Base-by-base conservation (phyloP, 2,113 vertebrate species). In the Tenrec ecaudatus region DNA sequence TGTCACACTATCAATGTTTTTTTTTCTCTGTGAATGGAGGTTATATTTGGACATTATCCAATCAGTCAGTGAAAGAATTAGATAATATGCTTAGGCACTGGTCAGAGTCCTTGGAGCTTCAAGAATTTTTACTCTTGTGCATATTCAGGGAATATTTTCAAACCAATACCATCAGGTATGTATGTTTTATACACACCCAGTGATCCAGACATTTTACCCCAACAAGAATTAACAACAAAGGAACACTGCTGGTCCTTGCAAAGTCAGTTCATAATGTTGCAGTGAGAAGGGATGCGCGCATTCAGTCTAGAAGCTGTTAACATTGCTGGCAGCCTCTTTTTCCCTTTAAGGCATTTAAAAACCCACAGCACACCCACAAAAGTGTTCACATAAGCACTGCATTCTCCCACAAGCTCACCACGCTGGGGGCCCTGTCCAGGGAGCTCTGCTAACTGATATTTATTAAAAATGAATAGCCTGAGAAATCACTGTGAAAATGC, bases 391-490 rank as follows among this genome's bases (percentile, higher is more conserved):
- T 68, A 73, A 92, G 43, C 7, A 53, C 3, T 4, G 1, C 60
- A 25, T 38, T 17, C 36, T 78, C 58, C 62, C 22, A 66, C 36
- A 88, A 3, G 25, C 31, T 23, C 40, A 1, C 17, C 47, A 82
- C 58, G 9, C 20, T 20, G 0, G 27, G n/a, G 47, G 64, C 87
- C 77, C 75, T 2, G 43, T 73, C 29, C 1, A 25, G 58, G 23
- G 78, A 91, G 64, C 57, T 91, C 4, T 75, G 23, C 38, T 94
- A 86, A 76, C 76, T 90, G 40, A 77, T 95, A 91, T 90, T 96
- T 94, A 89, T 79, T 97, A 95, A 94, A 93, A 95, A 95, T 78
- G 93, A 97, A 87, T 84, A 96, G 94, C 82, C 96, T 95, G 81
- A 96, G 97, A 97, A 97, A 96, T 96, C 4, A 0, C 94, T 95